Evolutionary conservation across 2,113 vertebrate genomes (phyloP).

Genomic region (Ariopsis seemanni): DNA sequence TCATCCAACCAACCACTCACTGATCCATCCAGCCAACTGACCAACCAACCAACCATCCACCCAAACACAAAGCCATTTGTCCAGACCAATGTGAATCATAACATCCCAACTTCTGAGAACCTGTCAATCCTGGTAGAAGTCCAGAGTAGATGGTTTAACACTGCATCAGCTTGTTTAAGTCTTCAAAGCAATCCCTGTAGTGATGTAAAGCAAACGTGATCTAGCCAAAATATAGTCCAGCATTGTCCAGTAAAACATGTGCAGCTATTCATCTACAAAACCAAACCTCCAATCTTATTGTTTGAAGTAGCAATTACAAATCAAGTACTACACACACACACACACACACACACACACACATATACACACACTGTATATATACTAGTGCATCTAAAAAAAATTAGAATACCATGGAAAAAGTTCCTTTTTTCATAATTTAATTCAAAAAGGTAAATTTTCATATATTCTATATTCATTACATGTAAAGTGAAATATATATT

Average conservation of each 20-base stretch:
- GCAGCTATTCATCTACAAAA: neutral
- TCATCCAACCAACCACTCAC: neutral
- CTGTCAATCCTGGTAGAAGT: neutral
- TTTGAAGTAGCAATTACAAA: neutral
- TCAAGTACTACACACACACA: too few species aligned
- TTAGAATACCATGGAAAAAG: too few species aligned
- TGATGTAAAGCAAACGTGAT: neutral
- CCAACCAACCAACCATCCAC: too few species aligned
- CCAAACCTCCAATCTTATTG: neutral
- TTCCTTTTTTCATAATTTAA: too few species aligned
- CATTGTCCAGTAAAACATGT: neutral
- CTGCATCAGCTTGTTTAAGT: neutral
- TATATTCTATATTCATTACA: too few species aligned
- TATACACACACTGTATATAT: too few species aligned
- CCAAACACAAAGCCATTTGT: neutral
- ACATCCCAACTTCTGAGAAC: neutral
- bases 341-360: too few species aligned
- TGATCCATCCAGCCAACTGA: neutral
- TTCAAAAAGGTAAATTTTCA: too few species aligned
- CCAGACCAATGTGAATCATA: neutral
- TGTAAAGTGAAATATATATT: too few species aligned
- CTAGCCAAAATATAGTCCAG: neutral
- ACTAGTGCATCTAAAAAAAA: too few species aligned
- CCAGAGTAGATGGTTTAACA: neutral
- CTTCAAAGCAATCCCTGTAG: neutral